A percentile compares a stretch with the other conserved stretches of the same genome.
phyloP scores from a whole-genome alignment of 2,113 vertebrate species.

The Bucco capensis region DNA sequence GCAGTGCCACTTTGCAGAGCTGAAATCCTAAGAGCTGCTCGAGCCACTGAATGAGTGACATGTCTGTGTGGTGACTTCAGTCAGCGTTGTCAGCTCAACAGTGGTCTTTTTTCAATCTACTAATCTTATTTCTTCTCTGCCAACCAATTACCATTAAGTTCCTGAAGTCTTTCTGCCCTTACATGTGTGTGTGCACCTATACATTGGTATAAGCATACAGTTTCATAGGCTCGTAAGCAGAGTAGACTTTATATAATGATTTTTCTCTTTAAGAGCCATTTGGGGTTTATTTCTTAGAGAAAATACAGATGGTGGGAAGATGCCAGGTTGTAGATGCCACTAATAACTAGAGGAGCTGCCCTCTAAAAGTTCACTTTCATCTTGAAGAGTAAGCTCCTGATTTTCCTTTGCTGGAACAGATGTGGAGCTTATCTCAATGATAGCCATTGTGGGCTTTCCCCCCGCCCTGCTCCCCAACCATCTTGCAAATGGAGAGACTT shows the following conservation, averaged over 20 bases:
- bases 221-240: not conserved
- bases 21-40: not conserved
- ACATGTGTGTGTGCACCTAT: not conserved
- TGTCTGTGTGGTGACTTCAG: not conserved
- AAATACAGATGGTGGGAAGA: not conserved
- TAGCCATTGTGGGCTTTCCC: not conserved
- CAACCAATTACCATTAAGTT: not conserved
- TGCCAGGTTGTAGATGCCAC: not conserved
- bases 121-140: not conserved
- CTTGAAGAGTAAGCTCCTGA: not conserved
- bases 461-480: not conserved
- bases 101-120: not conserved
- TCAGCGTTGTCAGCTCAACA: not conserved
- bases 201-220: not conserved
- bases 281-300: not conserved
- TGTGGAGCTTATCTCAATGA: not conserved
- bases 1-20: not conserved
- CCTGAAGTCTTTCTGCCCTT: not conserved
- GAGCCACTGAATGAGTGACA: not conserved
- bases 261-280: not conserved
- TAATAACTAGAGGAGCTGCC: not conserved
- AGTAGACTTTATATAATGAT: not conserved
- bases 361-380: not conserved
- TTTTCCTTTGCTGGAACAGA: not conserved
- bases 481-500: not conserved